Conservation (phyloP, 1,140 invertebrate species). For the Stegodyphus mimosarum region DNA sequence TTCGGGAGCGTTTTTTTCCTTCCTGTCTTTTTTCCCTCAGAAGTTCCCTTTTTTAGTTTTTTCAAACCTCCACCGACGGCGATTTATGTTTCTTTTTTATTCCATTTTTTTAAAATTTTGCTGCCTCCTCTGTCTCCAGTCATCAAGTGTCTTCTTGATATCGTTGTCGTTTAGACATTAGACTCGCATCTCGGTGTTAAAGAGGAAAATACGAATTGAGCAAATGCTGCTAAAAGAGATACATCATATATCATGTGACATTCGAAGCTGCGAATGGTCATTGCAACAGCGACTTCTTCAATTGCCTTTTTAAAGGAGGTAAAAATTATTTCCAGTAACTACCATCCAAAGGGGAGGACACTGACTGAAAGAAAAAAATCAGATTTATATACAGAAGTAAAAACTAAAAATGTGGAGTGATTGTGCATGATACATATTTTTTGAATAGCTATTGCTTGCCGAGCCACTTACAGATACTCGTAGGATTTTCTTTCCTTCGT, state of each 20-base stretch:
- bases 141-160: conserved; percentile 25
- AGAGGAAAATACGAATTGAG: conserved; percentile 51
- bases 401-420: conserved; percentile 1
- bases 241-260: conserved; percentile 49
- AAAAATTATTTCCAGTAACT: conserved; percentile 59
- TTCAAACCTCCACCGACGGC: conserved; percentile 10
- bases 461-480: not conserved
- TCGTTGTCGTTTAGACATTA: conserved; percentile 48
- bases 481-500: not conserved
- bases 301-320: conserved; percentile 29
- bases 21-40: not conserved
- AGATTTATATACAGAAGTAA: not conserved
- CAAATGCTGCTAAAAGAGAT: conserved; percentile 48
- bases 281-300: conserved; percentile 28
- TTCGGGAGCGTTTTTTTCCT: conserved; percentile 5
- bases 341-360: not conserved
- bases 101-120: not conserved
- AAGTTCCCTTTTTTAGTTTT: conserved; percentile 16
- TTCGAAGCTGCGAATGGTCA: conserved; percentile 8
- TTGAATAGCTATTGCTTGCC: conserved; percentile 25
- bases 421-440: not conserved
- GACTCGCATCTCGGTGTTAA: not conserved
- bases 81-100: conserved; percentile 10
- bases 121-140: conserved; percentile 8
- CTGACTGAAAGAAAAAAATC: no score